Evolutionary conservation across 2,113 vertebrate species (phyloP), one percentile per base, ranked within the genome.

Genomic region (Brachypodius melanocephalos): DNA sequence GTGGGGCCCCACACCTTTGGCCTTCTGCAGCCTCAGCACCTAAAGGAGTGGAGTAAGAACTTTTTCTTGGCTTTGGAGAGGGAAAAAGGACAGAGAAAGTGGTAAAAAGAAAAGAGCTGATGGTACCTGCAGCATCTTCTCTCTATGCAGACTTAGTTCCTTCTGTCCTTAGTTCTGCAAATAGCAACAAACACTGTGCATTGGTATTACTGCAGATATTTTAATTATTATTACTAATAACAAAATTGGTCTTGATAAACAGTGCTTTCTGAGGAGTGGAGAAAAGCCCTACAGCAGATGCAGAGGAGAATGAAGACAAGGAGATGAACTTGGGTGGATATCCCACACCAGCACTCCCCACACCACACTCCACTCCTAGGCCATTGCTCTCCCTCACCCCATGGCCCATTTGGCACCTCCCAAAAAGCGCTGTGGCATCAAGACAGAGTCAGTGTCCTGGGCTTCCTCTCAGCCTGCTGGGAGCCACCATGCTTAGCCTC

Each of bases 361-460:
- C n/a, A 46, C 31, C 57, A 42, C 2, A 2, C 32, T 63, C 34
- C 1, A 1, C 18, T 13, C 10, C 58, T 8, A 0, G 0, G 0
- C 21, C 1, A 2, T 20, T 3, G 11, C 32, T 79, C 46, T 63
- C 43, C 46, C 43, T 43, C 55, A 69, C 10, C 17, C 45, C 9
- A 0, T 1, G 1, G 34, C 36, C 48, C 20, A 36, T 34, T 40
- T 62, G 66, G 22, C 26, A 12, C 7, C 7, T 90, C 54, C n/a
- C 26, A 18, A 43, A 88, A n/a, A 72, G 45, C 2, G 0, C 28
- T 2, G 2, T 25, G 17, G 29, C 36, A 51, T 9, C 8, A 3
- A 49, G 31, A 67, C n/a, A 61, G 17, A 63, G 43, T 34, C 34
- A 8, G 8, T 73, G 77, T 20, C 74, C 77, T 42, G 67, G 71